A percentile compares a stretch with the other conserved stretches of the same genome.
Evolutionary conservation across 2,113 vertebrate genomes (phyloP).

Genomic region (Chaetura pelagica): DNA sequence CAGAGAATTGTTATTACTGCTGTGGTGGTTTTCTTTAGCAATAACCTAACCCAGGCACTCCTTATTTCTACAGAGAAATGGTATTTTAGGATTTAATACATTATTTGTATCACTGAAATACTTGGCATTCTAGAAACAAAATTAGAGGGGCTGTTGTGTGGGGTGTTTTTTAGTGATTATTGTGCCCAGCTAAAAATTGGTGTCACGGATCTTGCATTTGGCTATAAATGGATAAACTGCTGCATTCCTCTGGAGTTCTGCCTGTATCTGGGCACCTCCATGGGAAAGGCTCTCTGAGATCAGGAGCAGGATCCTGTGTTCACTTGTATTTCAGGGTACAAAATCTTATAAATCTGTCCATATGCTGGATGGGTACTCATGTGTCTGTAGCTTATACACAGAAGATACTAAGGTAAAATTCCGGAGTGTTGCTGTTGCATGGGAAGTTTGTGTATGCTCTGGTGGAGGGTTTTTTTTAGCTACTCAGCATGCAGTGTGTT

Average conservation of each 20-base stretch:
- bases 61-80: accelerated
- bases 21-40: background rate
- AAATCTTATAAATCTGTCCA: accelerated
- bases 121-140: background rate
- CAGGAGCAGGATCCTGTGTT: accelerated
- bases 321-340: background rate
- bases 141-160: background rate
- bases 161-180: background rate
- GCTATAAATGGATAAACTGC: background rate
- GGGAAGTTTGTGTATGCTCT: background rate
- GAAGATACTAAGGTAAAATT: background rate
- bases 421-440: background rate
- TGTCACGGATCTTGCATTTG: background rate
- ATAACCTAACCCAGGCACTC: background rate
- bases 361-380: accelerated
- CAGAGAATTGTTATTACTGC: background rate
- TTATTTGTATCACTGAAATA: background rate
- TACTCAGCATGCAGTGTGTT: background rate
- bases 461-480: background rate
- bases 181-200: background rate
- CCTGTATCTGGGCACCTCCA: accelerated
- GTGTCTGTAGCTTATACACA: background rate
- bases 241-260: background rate
- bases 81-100: background rate
- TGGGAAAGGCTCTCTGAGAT: too few relatives aligned